Percentiles rank a stretch among this genome's conserved stretches.
Evolutionary conservation across 2,888 invertebrate genomes (phyloP).

Genomic region (Pecten maximus): DNA sequence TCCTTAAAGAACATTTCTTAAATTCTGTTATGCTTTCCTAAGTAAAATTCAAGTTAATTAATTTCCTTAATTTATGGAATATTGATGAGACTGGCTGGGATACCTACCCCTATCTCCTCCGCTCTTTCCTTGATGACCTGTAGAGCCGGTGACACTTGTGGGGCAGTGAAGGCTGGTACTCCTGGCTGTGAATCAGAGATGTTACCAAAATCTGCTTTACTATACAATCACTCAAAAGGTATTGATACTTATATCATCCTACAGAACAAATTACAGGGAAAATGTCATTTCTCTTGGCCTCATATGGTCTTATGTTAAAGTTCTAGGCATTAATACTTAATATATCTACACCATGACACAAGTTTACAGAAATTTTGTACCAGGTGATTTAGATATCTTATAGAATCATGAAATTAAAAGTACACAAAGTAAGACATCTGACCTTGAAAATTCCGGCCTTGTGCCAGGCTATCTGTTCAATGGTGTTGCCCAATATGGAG

Average conservation of each 20-base stretch:
- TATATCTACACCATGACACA: neutral
- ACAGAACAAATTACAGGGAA: too few relatives aligned
- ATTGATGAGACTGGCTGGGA: too few relatives aligned
- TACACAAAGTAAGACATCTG: conserved; percentile 33
- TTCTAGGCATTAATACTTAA: too few relatives aligned
- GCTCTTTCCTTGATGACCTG: conserved; percentile 87
- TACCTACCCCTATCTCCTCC: conserved; percentile 85
- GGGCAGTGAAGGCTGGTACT: conserved; percentile 86
- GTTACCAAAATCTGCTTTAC: neutral
- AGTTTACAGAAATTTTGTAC: neutral
- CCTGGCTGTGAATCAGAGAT: conserved; percentile 84
- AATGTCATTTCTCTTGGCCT: too few relatives aligned
- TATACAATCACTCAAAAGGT: too few relatives aligned
- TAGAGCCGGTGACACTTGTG: conserved; percentile 85
- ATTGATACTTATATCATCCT: too few relatives aligned
- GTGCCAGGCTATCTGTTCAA: conserved; percentile 95
- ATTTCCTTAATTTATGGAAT: too few relatives aligned
- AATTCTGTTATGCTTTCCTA: too few relatives aligned
- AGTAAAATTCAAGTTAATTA: too few relatives aligned
- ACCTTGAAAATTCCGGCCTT: conserved; percentile 97
- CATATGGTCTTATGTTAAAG: too few relatives aligned
- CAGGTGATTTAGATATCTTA: neutral
- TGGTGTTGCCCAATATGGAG: conserved; percentile 89
- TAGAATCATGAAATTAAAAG: neutral
- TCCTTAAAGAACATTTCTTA: too few relatives aligned